Evolutionary conservation across 2,888 invertebrate species (phyloP).

Genomic region (Melieria omissa): DNA sequence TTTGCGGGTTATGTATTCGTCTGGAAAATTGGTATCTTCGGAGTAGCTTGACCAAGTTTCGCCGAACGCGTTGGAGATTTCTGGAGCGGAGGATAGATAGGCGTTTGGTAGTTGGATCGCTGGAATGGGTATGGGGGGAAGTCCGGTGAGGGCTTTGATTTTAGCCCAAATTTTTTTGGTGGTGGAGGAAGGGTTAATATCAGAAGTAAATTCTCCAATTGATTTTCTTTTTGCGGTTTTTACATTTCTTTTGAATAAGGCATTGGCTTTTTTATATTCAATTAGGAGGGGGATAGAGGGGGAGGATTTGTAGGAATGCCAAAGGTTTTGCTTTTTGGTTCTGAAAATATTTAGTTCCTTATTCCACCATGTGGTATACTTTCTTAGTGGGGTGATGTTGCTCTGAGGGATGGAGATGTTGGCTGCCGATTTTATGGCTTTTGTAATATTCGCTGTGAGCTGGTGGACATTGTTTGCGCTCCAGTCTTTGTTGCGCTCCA

Average conservation of each 20-base stretch:
- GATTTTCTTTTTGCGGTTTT: background rate
- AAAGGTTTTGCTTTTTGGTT: background rate
- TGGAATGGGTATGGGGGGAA: background rate
- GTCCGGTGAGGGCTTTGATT: slow-evolving; percentile 9
- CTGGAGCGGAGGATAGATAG: background rate
- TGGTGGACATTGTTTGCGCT: background rate
- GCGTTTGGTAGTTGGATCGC: background rate
- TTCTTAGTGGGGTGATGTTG: background rate
- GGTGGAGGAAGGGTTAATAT: background rate
- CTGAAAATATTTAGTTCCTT: background rate
- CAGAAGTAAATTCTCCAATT: background rate
- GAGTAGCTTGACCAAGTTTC: too few relatives aligned
- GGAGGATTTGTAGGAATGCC: background rate
- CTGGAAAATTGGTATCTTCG: background rate
- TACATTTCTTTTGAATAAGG: background rate
- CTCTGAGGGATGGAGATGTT: slow-evolving; percentile 1
- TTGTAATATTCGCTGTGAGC: background rate
- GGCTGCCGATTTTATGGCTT: background rate
- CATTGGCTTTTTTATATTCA: slow-evolving; percentile 12
- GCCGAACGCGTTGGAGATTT: too few relatives aligned
- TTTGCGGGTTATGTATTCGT: background rate
- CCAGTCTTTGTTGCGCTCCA: too few relatives aligned
- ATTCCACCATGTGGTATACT: background rate
- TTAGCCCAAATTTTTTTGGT: slow-evolving; percentile 11
- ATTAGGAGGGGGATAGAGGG: background rate